Percentiles rank a stretch among this genome's conserved stretches.
Conservation (phyloP, 2,888 invertebrate genomes). For the Teinopalpus imperialis region DNA sequence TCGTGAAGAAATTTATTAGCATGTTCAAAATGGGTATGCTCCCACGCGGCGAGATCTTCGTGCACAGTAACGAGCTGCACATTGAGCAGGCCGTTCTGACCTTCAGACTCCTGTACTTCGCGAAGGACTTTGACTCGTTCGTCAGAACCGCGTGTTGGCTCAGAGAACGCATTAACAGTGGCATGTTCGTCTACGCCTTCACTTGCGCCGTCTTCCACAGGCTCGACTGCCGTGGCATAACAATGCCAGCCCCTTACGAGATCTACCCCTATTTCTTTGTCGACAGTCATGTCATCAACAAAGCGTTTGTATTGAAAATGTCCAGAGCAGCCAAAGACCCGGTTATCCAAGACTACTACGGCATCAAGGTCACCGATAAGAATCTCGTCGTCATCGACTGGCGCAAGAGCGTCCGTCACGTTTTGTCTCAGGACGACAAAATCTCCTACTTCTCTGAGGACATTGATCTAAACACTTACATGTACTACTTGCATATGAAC, state of each 20-base stretch:
- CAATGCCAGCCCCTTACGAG: constrained; percentile 88
- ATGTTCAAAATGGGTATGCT: constrained; percentile 81
- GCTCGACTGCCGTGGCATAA: constrained; percentile 84
- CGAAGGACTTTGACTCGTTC: constrained; percentile 87
- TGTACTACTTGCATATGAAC: constrained; percentile 85
- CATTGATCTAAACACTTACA: constrained; percentile 87
- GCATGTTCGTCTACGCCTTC: constrained; percentile 87
- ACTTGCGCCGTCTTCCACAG: constrained; percentile 86
- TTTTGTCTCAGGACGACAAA: constrained; percentile 82
- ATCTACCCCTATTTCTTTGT: constrained; percentile 90
- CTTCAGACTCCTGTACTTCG: constrained; percentile 84
- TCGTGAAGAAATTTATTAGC: constrained; percentile 80
- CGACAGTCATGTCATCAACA: constrained; percentile 86
- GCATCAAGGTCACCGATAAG: constrained; percentile 74
- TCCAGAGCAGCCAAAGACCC: constrained; percentile 81
- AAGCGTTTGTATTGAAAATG: constrained; percentile 84
- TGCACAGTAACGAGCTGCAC: constrained; percentile 82
- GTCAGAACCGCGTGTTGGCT: constrained; percentile 86
- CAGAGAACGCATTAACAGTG: constrained; percentile 86
- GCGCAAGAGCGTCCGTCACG: constrained; percentile 83
- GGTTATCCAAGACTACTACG: constrained; percentile 75
- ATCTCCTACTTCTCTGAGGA: constrained; percentile 89
- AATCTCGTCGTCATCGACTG: constrained; percentile 84
- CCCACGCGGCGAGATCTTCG: constrained; percentile 82
- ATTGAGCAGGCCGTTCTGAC: constrained; percentile 83